Evolutionary conservation across 2,113 vertebrate genomes (phyloP).

Genomic region (Etheostoma spectabile): DNA sequence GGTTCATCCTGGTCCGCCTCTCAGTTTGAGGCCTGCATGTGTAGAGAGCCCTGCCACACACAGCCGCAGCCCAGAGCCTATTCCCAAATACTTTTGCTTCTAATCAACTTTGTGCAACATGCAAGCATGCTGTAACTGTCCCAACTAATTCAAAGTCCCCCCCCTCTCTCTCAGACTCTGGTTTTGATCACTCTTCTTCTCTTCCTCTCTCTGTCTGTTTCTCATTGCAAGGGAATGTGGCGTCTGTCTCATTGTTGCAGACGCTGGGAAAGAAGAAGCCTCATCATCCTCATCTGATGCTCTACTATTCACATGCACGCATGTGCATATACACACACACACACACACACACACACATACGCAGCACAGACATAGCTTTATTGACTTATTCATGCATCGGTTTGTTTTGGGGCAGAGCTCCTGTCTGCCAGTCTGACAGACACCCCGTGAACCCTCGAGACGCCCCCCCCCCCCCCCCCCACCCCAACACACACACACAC

Average conservation of each 20-base stretch:
- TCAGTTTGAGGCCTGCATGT: conserved; percentile 11
- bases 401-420: conserved; percentile 80
- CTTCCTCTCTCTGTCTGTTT: conserved; percentile 65
- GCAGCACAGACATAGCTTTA: conserved; percentile 68
- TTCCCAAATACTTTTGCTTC: conserved; percentile 41
- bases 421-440: conserved; percentile 77
- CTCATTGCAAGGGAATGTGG: conserved; percentile 81
- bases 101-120: conserved; percentile 35
- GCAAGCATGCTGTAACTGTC: conserved; percentile 61
- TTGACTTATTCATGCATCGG: conserved; percentile 84
- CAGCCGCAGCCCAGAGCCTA: conserved; percentile 14
- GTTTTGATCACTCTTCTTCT: conserved; percentile 49
- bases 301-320: conserved; percentile 29
- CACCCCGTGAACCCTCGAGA: conserved; percentile 61
- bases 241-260: conserved; percentile 80
- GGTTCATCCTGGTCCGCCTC: conserved; percentile 29
- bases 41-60: conserved; percentile 2
- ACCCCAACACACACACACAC: conserved; percentile 37
- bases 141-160: conserved; percentile 50
- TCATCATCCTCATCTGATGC: conserved; percentile 65
- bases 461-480: conserved; percentile 53
- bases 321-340: not conserved
- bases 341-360: conserved; percentile 37
- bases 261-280: conserved; percentile 67
- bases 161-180: conserved; percentile 12